Conservation (phyloP, 92 coral and sea anemone genomes). For the Epizoanthus rinbou region DNA sequence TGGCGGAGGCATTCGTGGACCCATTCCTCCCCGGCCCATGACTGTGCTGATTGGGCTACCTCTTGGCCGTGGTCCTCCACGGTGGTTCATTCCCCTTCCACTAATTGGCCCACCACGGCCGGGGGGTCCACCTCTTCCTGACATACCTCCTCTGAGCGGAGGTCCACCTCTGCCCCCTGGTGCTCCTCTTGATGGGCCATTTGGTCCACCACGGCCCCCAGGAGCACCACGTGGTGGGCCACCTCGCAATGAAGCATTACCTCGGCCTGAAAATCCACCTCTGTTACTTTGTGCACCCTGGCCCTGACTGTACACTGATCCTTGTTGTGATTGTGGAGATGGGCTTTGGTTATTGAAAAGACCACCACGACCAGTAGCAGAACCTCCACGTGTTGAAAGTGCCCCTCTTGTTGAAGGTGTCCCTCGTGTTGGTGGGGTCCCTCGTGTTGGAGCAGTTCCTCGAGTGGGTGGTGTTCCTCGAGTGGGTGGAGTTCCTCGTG, state of each 20-base stretch:
- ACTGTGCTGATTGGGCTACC: constrained; percentile 40
- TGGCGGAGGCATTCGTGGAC: constrained; percentile 39
- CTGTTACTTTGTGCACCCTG: not conserved
- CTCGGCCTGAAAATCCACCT: constrained; percentile 28
- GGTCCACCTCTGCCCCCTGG: constrained; percentile 47
- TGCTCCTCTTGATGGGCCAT: constrained; percentile 15
- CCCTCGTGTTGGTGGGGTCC: constrained; percentile 4
- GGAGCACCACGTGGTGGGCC: constrained; percentile 24
- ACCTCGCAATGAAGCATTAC: not conserved
- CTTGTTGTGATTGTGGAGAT: constrained; percentile 8
- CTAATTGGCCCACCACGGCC: constrained; percentile 48
- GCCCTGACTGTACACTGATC: not conserved
- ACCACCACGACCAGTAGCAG: not conserved
- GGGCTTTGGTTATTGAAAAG: constrained; percentile 5
- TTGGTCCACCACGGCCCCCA: constrained; percentile 5
- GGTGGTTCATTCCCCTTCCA: constrained; percentile 19
- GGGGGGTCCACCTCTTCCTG: constrained; percentile 59
- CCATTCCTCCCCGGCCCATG: constrained; percentile 42
- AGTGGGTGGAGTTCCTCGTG: not conserved
- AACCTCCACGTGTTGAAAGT: not conserved
- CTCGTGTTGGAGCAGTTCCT: constrained; percentile 9
- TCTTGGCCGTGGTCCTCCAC: constrained; percentile 38
- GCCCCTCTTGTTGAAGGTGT: constrained; percentile 2
- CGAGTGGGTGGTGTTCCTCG: constrained; percentile 2
- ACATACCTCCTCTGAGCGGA: constrained; percentile 34